Base-by-base conservation (phyloP, 2,797 vertebrate species). In the Clamator glandarius region DNA sequence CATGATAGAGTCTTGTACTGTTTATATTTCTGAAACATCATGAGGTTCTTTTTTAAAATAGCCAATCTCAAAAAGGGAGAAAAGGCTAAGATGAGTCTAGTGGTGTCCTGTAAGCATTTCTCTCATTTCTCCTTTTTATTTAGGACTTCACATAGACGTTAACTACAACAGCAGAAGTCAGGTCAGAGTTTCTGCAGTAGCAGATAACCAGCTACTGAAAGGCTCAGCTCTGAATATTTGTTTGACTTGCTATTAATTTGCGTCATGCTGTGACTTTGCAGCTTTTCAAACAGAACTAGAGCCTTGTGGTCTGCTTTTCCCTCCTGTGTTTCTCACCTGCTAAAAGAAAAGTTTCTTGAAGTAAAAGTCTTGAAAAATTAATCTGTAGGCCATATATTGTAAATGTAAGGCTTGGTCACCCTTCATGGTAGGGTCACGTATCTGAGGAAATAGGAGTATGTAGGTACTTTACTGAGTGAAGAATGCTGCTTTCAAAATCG, bases 131-230 rank as follows among this genome's bases (percentile, higher is more conserved):
- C 3, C 20, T 69, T 78, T 84, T 52, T 31, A n/a, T 13, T 85
- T 35, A 55, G n/a, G 48, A 29, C 25, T 78, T 81, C 6, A 17
- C 8, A 3, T 10, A 64, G 66, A 24, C 0, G 0, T 81, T 87
- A 51, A 25, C 42, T 61, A 24, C 50, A 76, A 17, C 59, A 73
- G 51, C 67, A 79, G 52, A 87, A 42, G 59, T 89, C 62, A 51
- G 46, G 69, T 92, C 63, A 69, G 54, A 39, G 41, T 81, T 92
- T 77, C 84, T 89, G 61, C 83, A 62, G 64, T 6, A 39, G 52
- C 72, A 80, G 57, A 72, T 64, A 84, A 85, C 5, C 36, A 86
- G 58, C 39, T 87, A 70, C 74, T 84, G 85, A 52, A 87, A 35
- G 51, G 46, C 61, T 64, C 6, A 2, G 9, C 50, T 61, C 46